Evolutionary conservation across 1,140 invertebrate genomes (phyloP), one percentile per base, ranked within the genome.

Genomic region (Pogonomyrmex barbatus): DNA sequence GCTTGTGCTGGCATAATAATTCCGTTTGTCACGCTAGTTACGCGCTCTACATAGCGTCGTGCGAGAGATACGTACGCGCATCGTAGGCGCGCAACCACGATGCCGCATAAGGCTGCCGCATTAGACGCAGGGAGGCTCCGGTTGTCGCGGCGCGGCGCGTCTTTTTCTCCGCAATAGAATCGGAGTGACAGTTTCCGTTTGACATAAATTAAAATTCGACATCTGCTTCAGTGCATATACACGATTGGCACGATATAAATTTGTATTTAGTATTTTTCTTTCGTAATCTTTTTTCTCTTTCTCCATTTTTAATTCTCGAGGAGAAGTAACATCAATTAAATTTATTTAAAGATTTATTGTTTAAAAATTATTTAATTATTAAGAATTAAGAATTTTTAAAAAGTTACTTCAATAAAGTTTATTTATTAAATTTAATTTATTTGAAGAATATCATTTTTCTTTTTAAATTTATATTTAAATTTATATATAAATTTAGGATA

Each of bases 1-100:
- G 87, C 90, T 92, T 89, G 86, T 87, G 91, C 87, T 92, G 86
- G 91, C 89, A 91, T 92, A 90, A 93, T 93, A 93, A 93, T 92
- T 93, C 90, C 89, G 90, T 93, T 85, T 92, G 91, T 91, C 90
- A 92, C 91, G 87, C 88, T 87, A 92, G 92, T 93, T 93, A 92
- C 92, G 92, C 91, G 91, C 91, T 93, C 92, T 89, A 93, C 90
- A 92, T 92, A 91, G 86, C 90, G 87, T 87, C 85, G 47, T 42
- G 24, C 84, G 62, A 52, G 76, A 85, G 70, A 88, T 85, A n/a
- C 50, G 73, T 70, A 39, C 33, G 71, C 81, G 86, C 71, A 63
- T 85, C 70, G 58, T n/a, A 58, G 39, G 45, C 47, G 65, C 71
- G 68, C 47, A 81, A 67, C 45, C 36, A 45, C 82, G 39, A 1